These are phyloP conservation scores for Ramazzottius varieornatus DNA, from an alignment of 2,888 invertebrate genomes.

Conservation along the genomic window DNA sequence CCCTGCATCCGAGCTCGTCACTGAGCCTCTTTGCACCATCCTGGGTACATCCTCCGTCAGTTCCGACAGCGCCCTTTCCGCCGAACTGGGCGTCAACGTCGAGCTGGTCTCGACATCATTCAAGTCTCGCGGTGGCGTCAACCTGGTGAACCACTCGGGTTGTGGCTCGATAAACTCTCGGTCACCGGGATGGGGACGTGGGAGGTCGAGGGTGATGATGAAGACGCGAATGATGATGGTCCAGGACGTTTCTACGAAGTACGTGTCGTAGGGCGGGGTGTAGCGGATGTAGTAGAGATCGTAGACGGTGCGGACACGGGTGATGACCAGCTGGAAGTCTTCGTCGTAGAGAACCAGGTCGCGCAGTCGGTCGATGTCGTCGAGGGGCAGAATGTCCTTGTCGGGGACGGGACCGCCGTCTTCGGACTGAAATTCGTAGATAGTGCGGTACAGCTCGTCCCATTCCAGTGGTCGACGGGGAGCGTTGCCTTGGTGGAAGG, in stretches of 20 bases:
- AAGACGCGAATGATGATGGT: neutral
- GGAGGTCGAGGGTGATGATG: neutral
- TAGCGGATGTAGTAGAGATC: conserved; percentile 2
- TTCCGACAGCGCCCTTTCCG: neutral
- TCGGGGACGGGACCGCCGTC: neutral
- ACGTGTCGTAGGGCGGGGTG: neutral
- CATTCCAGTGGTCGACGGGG: neutral
- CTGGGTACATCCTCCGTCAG: neutral
- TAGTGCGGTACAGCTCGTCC: neutral
- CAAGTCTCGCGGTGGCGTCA: neutral
- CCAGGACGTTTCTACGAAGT: neutral
- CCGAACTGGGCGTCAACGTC: neutral
- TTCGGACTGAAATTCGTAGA: neutral
- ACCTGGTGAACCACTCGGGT: neutral
- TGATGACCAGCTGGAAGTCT: neutral
- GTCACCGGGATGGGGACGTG: neutral
- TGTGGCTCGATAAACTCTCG: neutral
- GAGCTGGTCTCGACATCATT: neutral
- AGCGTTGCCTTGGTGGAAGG: neutral
- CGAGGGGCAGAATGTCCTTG: neutral
- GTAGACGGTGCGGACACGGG: conserved; percentile 1
- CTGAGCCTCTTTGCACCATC: too few relatives aligned
- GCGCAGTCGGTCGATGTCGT: neutral
- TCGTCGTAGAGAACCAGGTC: neutral
- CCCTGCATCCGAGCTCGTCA: conserved; percentile 1